Conservation (phyloP, 2,797 vertebrate species). For the Sebastes itinus region DNA sequence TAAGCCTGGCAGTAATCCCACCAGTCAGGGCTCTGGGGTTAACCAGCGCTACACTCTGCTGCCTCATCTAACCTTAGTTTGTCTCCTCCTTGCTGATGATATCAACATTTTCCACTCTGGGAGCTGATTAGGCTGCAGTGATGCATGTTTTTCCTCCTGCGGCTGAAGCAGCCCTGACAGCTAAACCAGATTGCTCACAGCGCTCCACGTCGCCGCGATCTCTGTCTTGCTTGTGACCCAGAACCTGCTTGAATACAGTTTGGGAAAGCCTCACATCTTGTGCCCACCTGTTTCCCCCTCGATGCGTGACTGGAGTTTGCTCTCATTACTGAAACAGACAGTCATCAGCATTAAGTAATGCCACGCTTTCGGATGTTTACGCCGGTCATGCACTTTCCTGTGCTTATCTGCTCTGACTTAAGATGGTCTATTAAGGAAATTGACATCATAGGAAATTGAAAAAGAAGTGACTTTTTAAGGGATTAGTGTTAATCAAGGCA, state of each 20-base stretch:
- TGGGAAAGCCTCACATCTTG: constrained; percentile 21
- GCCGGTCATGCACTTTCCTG: background rate
- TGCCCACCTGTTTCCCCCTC: constrained; percentile 31
- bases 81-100: background rate
- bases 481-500: constrained; percentile 9
- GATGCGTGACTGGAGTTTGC: background rate
- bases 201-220: background rate
- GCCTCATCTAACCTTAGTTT: background rate
- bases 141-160: background rate
- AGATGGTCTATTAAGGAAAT: background rate
- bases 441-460: background rate
- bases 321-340: background rate
- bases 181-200: background rate
- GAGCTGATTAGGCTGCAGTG: constrained; percentile 13
- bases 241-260: background rate
- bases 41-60: background rate
- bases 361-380: background rate
- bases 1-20: background rate
- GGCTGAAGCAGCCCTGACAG: background rate
- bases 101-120: constrained; percentile 22
- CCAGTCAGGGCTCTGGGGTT: background rate
- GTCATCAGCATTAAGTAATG: background rate
- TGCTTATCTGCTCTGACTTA: background rate
- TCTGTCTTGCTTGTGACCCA: background rate
- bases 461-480: background rate